Percentiles rank a stretch among this genome's conserved stretches.
Evolutionary conservation across 2,797 vertebrate species (phyloP).

Genomic region (Vultur gryphus): DNA sequence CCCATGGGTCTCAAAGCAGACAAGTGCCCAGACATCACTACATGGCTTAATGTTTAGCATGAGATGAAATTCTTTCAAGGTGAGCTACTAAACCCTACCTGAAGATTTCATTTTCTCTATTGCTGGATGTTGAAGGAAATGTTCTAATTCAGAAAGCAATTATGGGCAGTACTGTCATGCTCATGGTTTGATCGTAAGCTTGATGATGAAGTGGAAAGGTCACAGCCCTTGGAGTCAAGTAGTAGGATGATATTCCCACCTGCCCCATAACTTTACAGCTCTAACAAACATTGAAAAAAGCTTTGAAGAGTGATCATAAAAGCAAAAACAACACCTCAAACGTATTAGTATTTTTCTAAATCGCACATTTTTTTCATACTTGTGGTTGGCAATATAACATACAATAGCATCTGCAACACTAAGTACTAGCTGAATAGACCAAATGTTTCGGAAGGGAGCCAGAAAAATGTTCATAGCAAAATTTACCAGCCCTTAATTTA

Average conservation of each 20-base stretch:
- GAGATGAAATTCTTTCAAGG: neutral
- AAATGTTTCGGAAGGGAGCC: constrained; percentile 30
- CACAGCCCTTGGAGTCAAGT: neutral
- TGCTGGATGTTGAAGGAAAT: neutral
- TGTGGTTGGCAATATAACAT: neutral
- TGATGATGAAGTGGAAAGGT: neutral
- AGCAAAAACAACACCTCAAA: neutral
- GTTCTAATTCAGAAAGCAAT: neutral
- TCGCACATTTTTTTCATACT: neutral
- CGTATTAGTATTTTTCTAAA: constrained; percentile 7
- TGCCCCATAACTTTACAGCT: neutral
- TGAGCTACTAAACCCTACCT: neutral
- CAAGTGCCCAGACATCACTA: neutral
- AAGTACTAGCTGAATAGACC: constrained; percentile 8
- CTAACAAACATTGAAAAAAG: neutral
- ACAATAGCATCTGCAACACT: constrained; percentile 25
- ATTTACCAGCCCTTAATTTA: constrained; percentile 40
- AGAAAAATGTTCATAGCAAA: constrained; percentile 38
- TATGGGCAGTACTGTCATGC: neutral
- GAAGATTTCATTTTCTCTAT: constrained; percentile 7
- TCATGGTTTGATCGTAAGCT: neutral
- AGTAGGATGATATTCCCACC: neutral
- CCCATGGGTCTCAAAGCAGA: neutral
- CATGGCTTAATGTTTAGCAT: neutral
- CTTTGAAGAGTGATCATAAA: neutral